phyloP scores from a whole-genome alignment of 92 coral and sea anemone genomes.

The Phenganax stokvisi region DNA sequence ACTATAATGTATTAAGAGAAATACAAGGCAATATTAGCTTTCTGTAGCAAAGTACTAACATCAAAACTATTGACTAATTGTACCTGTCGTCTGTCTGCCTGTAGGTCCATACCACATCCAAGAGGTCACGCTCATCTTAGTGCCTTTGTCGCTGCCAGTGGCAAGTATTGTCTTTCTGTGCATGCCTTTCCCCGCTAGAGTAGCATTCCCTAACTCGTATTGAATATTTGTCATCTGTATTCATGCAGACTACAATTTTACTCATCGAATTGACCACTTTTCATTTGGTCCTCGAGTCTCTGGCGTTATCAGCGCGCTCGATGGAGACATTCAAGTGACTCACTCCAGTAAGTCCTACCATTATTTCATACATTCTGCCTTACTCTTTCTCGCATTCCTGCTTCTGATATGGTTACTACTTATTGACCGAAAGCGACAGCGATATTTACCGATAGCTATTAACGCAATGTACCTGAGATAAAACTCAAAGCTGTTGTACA shows the following conservation, averaged over 20 bases:
- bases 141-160: constrained; percentile 61
- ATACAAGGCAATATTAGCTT: too few species aligned
- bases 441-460: not conserved
- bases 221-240: not conserved
- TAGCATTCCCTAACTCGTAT: not conserved
- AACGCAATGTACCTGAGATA: not conserved
- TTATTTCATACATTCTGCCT: not conserved
- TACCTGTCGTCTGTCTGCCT: not conserved
- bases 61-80: not conserved
- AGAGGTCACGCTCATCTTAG: constrained; percentile 96
- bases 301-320: constrained; percentile 79
- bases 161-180: constrained; percentile 36
- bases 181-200: not conserved
- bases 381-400: too few species aligned
- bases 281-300: constrained; percentile 82
- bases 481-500: too few species aligned
- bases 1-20: too few species aligned
- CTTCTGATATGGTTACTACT: too few species aligned
- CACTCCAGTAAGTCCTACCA: constrained; percentile 55
- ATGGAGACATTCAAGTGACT: constrained; percentile 79
- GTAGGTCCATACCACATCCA: constrained; percentile 87
- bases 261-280: constrained; percentile 85
- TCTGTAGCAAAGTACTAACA: not conserved
- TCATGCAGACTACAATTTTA: constrained; percentile 69
- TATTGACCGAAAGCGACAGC: not conserved